Evolutionary conservation across 30 jellyfish, hydroid and myxozoan genomes (phyloP).

Genomic region (Phacellophora camtschatica): DNA sequence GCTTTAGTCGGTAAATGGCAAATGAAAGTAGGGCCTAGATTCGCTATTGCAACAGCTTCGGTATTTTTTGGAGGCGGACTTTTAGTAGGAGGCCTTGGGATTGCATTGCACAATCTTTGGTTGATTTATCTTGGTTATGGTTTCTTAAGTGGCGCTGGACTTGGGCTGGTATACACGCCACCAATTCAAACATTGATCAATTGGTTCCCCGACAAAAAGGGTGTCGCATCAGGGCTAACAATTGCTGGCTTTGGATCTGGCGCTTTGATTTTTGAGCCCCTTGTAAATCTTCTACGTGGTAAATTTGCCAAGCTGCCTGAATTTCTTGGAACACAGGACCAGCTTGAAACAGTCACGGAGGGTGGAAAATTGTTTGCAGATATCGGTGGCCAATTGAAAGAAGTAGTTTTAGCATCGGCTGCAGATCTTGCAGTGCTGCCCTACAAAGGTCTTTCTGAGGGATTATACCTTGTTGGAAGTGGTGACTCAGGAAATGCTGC

Average conservation of each 20-base stretch:
- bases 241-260: slow-evolving; percentile 76
- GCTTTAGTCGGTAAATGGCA: slow-evolving; percentile 74
- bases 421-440: slow-evolving; percentile 60
- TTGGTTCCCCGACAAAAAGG: slow-evolving; percentile 71
- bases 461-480: slow-evolving; percentile 61
- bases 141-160: slow-evolving; percentile 64
- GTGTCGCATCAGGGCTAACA: slow-evolving; percentile 68
- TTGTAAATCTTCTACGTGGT: slow-evolving; percentile 25
- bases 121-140: slow-evolving; percentile 58
- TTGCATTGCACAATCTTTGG: slow-evolving; percentile 49
- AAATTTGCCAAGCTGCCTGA: slow-evolving; percentile 56
- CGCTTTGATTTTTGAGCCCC: slow-evolving; percentile 62
- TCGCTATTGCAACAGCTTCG: slow-evolving; percentile 63
- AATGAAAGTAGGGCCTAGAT: slow-evolving; percentile 64
- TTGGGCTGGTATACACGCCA: slow-evolving; percentile 62
- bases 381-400: slow-evolving; percentile 64
- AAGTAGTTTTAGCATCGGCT: slow-evolving; percentile 56
- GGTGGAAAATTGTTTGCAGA: slow-evolving; percentile 64
- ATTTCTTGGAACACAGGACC: slow-evolving; percentile 51
- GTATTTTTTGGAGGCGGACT: slow-evolving; percentile 67
- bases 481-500: slow-evolving; percentile 72
- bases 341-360: slow-evolving; percentile 31
- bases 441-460: slow-evolving; percentile 46
- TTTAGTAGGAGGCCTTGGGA: slow-evolving; percentile 52
- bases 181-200: slow-evolving; percentile 63